phyloP scores from a whole-genome alignment of 2,888 invertebrate species.

The Chironomus tentans region DNA sequence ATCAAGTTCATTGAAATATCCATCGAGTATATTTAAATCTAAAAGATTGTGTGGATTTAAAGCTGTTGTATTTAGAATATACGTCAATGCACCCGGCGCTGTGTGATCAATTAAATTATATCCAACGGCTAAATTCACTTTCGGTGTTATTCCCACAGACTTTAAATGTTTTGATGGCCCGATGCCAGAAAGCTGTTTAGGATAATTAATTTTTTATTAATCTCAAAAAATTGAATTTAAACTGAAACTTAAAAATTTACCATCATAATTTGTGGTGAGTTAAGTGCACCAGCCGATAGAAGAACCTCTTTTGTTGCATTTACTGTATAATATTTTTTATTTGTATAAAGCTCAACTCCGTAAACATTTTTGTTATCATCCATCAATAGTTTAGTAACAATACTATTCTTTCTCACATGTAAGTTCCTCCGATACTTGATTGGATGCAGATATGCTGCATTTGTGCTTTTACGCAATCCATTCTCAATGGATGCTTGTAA shows the following conservation, averaged over 20 bases:
- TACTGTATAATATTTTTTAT: slow-evolving; percentile 42
- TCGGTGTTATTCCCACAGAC: slow-evolving; percentile 46
- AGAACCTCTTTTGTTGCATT: slow-evolving; percentile 59
- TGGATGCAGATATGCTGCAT: slow-evolving; percentile 51
- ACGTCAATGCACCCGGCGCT: slow-evolving; percentile 39
- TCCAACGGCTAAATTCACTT: slow-evolving; percentile 54
- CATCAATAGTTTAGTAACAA: slow-evolving; percentile 49
- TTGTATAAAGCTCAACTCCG: slow-evolving; percentile 48
- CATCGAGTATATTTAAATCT: not conserved
- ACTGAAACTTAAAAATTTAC: slow-evolving; percentile 37
- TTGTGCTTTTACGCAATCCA: slow-evolving; percentile 51
- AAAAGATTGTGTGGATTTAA: not conserved
- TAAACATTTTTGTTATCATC: slow-evolving; percentile 44
- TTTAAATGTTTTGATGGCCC: slow-evolving; percentile 52
- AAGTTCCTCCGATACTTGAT: slow-evolving; percentile 47
- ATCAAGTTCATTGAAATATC: slow-evolving; percentile 36
- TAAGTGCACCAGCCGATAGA: slow-evolving; percentile 66
- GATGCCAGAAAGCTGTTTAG: slow-evolving; percentile 48
- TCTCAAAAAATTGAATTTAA: no score
- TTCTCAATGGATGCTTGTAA: slow-evolving; percentile 51
- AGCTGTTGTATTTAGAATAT: slow-evolving; percentile 3
- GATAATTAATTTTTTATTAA: no score
- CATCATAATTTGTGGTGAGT: slow-evolving; percentile 74
- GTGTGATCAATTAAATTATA: slow-evolving; percentile 56
- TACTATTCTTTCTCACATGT: slow-evolving; percentile 47